These are phyloP conservation scores for Scotopteryx bipunctaria DNA, from an alignment of 2,888 invertebrate genomes.

Conservation along the genomic window DNA sequence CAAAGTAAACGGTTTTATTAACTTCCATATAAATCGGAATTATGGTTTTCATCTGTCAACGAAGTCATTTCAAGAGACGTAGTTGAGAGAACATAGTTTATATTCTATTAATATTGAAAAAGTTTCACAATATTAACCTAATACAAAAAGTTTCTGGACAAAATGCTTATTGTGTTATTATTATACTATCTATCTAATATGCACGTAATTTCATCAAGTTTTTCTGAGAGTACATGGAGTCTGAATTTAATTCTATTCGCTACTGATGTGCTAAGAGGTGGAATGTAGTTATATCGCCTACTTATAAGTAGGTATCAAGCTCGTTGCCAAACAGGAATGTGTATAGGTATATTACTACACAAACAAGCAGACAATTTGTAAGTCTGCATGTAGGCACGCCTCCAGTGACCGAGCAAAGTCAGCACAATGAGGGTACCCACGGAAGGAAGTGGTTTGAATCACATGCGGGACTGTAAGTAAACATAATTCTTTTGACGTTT, in stretches of 20 bases:
- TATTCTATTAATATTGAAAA: no score
- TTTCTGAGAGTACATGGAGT: no score
- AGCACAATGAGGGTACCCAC: conserved; percentile 7
- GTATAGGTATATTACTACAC: conserved; percentile 28
- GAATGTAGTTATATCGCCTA: conserved; percentile 17
- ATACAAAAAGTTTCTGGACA: no score
- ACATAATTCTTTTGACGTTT: no score
- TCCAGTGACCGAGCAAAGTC: conserved; percentile 12
- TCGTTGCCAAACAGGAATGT: conserved; percentile 29
- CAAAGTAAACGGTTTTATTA: background rate
- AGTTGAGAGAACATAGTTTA: no score
- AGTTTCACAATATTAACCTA: no score
- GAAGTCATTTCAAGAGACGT: no score
- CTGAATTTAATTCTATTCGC: no score
- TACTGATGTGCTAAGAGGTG: background rate
- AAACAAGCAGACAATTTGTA: conserved; percentile 27
- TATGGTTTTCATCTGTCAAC: no score
- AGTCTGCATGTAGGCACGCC: conserved; percentile 18
- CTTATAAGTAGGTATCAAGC: conserved; percentile 25
- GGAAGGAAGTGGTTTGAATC: background rate
- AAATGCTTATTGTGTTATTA: no score
- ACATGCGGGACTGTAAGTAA: background rate
- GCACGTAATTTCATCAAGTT: no score
- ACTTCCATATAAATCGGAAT: background rate
- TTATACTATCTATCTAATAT: no score